Base-by-base conservation (phyloP, 2,797 vertebrate species). In the Sphenopsis melanotis region DNA sequence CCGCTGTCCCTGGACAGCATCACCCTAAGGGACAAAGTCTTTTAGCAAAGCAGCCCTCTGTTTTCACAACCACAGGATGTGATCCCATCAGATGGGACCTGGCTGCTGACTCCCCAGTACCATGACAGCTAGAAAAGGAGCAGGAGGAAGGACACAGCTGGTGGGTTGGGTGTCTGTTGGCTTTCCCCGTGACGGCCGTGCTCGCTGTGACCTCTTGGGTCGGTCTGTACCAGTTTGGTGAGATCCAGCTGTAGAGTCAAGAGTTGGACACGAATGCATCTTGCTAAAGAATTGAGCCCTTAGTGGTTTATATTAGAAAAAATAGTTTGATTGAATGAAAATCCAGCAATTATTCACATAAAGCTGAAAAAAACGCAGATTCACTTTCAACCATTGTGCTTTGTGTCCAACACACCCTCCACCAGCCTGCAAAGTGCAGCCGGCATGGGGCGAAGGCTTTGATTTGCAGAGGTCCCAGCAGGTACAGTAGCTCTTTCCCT, bases 221-320 rank as follows among this genome's bases (percentile, higher is more conserved):
- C 5, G 11, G 34, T 90, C 80, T 70, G 90, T 56, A 90, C 89
- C 90, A 71, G 95, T 74, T 57, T 44, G 70, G 95, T 68, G 95
- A 87, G 92, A 96, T 88, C 97, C 97, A 95, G 96, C 96, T 89
- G 97, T 93, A 23, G 0, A 88, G 96, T 93, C 96, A 96, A 95
- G 97, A 97, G 91, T 88, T 94, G 97, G 96, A 98, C 97, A 97
- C 88, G 75, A 97, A 97, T 11, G 87, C 96, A 96, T 96, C 97
- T 97, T 96, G 95, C 96, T 97, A 96, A 96, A 97, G 97, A 97
- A 94, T 97, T 98, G 97, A 98, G 98, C 98, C 98, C 98, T 98
- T 98, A 98, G 97, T 97, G 97, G 94, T 98, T 97, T 97, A 12
- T 97, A 89, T 97, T 96, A 97, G 76, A 97, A 97, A 96, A 97